phyloP scores from a whole-genome alignment of 2,113 vertebrate species.

The Calypte anna region DNA sequence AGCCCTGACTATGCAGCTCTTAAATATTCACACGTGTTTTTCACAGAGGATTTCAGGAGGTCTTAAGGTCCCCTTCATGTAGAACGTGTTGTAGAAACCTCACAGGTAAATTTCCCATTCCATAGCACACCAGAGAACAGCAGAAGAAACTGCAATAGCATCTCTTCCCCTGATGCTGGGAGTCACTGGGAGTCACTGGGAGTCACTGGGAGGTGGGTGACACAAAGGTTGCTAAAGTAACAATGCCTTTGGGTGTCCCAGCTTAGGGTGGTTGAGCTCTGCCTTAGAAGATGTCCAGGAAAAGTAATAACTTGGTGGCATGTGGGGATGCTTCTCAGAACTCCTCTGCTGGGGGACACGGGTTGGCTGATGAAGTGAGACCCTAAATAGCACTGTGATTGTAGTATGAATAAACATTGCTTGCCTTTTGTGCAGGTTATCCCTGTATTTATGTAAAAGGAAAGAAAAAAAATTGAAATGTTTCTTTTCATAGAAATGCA shows the following conservation, averaged over 20 bases:
- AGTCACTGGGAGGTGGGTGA: not conserved
- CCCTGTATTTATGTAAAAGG: not conserved
- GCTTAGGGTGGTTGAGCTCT: not conserved
- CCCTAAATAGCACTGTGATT: not conserved
- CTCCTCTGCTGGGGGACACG: not conserved
- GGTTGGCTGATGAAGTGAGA: not conserved
- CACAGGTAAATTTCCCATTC: not conserved
- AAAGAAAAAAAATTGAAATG: fast-evolving
- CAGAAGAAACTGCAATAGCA: not conserved
- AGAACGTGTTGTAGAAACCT: not conserved
- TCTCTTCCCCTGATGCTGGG: not conserved
- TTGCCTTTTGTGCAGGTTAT: not conserved
- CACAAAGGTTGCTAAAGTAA: not conserved
- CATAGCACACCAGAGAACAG: not conserved
- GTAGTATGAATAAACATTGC: not conserved
- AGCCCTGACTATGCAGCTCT: not conserved
- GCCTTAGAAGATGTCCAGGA: not conserved
- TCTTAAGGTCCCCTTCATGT: not conserved
- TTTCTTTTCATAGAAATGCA: not conserved
- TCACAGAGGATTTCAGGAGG: not conserved
- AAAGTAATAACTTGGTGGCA: not conserved
- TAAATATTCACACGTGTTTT: slow-evolving; percentile 18
- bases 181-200: not conserved
- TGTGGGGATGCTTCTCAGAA: not conserved
- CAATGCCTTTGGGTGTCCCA: not conserved